These are phyloP conservation scores for Drosophila bifasciata DNA, from an alignment of 1,140 invertebrate species.

Conservation along the genomic window DNA sequence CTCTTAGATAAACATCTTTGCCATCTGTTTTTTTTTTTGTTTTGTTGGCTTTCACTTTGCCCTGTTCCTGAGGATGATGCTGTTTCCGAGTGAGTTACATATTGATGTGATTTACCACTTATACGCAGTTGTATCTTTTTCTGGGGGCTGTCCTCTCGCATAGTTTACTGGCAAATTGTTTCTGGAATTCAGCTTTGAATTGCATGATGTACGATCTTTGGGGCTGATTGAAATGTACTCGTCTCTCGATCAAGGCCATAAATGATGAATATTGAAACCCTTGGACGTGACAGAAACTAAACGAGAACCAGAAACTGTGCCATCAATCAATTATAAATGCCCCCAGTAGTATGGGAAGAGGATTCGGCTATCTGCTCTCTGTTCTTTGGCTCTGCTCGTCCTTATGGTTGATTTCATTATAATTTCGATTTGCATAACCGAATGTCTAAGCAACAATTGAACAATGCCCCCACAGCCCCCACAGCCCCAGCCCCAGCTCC, in stretches of 20 bases:
- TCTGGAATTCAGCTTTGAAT: conserved; percentile 77
- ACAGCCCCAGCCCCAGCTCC: not conserved
- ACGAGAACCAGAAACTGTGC: not conserved
- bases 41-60: conserved; percentile 21
- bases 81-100: conserved; percentile 65
- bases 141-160: conserved; percentile 54
- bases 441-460: conserved; percentile 74
- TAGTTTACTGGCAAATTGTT: conserved; percentile 75
- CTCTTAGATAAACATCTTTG: conserved; percentile 76
- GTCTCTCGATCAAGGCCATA: no score
- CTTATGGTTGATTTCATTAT: conserved; percentile 79
- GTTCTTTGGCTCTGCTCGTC: conserved; percentile 14
- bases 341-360: no score
- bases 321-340: conserved; percentile 37
- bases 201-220: conserved; percentile 23
- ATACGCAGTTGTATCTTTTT: conserved; percentile 25
- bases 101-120: conserved; percentile 83
- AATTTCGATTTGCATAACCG: conserved; percentile 81
- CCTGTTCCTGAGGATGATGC: conserved; percentile 18
- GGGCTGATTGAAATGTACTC: no score
- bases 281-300: conserved; percentile 19
- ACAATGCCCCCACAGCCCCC: conserved; percentile 6
- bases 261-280: no score
- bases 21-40: conserved; percentile 23
- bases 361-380: not conserved